A percentile compares a stretch with the other conserved stretches of the same genome.
These are phyloP conservation scores for Zosterops borbonicus DNA, from an alignment of 2,113 vertebrate species.

Conservation along the genomic window DNA sequence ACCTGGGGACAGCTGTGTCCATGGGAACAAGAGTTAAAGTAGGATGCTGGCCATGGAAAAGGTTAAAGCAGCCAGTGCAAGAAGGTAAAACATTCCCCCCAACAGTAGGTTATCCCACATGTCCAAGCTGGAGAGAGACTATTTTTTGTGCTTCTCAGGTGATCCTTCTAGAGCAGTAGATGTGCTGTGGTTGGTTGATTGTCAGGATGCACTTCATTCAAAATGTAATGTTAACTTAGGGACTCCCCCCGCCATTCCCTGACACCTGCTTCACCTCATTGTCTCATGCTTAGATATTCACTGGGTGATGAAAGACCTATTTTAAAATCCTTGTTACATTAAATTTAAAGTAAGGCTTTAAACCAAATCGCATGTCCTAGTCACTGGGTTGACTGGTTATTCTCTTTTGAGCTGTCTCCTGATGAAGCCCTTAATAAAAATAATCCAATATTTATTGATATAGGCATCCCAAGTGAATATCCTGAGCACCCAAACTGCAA, in stretches of 20 bases:
- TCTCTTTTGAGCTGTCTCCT: background rate
- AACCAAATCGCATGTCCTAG: background rate
- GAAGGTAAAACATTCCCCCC: background rate
- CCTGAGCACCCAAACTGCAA: background rate
- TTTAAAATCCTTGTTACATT: background rate
- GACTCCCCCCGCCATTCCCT: rapidly evolving
- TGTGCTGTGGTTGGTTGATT: background rate
- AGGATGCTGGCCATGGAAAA: background rate
- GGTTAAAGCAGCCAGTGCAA: background rate
- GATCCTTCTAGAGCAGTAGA: background rate
- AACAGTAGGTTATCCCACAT: background rate
- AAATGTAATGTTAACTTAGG: background rate
- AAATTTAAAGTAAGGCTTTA: background rate
- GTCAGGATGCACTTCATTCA: background rate
- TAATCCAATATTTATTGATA: slow-evolving; percentile 10
- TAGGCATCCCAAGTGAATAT: background rate
- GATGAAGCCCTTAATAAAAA: slow-evolving; percentile 4
- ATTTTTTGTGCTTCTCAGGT: background rate
- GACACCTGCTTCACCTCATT: background rate
- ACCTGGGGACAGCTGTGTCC: background rate
- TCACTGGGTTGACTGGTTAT: background rate
- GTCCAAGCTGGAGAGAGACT: background rate
- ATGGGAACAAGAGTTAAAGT: background rate
- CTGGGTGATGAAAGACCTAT: background rate
- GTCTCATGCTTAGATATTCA: background rate